Conservation (phyloP, 1,140 invertebrate genomes). For the Bombus superbus region DNA sequence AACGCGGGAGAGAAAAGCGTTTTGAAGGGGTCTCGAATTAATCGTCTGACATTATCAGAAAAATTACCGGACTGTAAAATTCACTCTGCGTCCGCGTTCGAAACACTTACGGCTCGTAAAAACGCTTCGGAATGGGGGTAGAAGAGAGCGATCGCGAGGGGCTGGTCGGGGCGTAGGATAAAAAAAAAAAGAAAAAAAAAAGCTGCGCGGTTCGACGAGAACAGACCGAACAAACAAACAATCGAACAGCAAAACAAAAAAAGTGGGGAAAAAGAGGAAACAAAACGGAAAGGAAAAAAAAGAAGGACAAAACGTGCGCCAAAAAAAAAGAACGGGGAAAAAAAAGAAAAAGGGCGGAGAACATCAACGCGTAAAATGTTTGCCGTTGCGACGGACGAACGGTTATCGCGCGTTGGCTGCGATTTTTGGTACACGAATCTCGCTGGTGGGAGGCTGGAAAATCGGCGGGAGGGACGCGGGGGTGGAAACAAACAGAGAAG, state of each 20-base stretch:
- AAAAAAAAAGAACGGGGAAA: conserved; percentile 47
- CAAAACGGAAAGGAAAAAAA: background rate
- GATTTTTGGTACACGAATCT: conserved; percentile 72
- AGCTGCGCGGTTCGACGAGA: conserved; percentile 35
- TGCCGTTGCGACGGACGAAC: conserved; percentile 65
- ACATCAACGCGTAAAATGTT: conserved; percentile 69
- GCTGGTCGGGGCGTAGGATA: background rate
- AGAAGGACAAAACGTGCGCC: conserved; percentile 14
- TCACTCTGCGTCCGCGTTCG: conserved; percentile 53
- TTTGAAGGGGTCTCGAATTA: conserved; percentile 35
- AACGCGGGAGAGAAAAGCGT: background rate
- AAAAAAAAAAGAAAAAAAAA: background rate
- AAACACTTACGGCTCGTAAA: conserved; percentile 61
- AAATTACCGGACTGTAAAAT: conserved; percentile 66
- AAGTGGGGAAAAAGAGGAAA: background rate
- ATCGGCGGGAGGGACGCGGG: conserved; percentile 19
- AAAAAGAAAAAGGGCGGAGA: conserved; percentile 47
- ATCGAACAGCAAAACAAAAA: background rate
- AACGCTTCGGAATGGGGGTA: conserved; percentile 44
- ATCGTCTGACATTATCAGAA: conserved; percentile 58
- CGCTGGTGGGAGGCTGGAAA: conserved; percentile 55
- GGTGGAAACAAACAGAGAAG: conserved; percentile 17
- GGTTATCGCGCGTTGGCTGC: conserved; percentile 63
- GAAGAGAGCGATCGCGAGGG: conserved; percentile 15
- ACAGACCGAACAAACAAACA: conserved; percentile 3